Base-by-base conservation (phyloP, 1,140 invertebrate genomes). In the Goniozus legneri region DNA sequence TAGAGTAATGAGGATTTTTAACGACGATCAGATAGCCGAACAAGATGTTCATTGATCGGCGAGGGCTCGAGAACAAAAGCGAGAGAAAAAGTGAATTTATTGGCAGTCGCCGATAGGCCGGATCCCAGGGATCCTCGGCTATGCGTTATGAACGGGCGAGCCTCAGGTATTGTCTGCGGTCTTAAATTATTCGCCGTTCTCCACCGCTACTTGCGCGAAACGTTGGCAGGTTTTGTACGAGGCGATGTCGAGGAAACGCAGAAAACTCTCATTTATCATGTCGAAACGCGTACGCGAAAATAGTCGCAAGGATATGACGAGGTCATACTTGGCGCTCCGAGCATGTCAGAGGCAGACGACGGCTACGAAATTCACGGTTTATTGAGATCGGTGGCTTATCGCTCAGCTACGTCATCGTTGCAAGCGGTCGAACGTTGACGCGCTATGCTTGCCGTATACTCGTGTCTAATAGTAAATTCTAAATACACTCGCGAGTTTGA, bases 201-300 rank as follows among this genome's bases (percentile, higher is more conserved):
- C 37, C 47, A 47, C 44, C 47, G 32, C 42, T 18, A n/a, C n/a
- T n/a, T 37, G 35, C 41, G 49, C 22, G 60, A 59, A 50, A 51
- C 55, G 58, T 65, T 65, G 62, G 60, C 64, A 64, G 54, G 38
- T 56, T 19, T 18, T 36, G 46, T 39, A 51, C 51, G 43, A 54
- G 50, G 44, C 49, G 56, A 52, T 55, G 63, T 63, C 52, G 62
- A 58, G 54, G 60, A 69, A 70, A 70, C 55, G 58, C 51, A 55
- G 64, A 66, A 68, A 67, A 67, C 40, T 71, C 66, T 63, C 68
- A 69, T 70, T 62, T 64, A 64, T 69, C 65, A 70, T 69, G 66
- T 70, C 56, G 65, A 66, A 70, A 66, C 50, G 50, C 52, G 54
- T 64, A 56, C 44, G 58, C 65, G 59, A 71, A 71, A 71, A 71